These are phyloP conservation scores for Myodes glareolus DNA, from an alignment of 2,113 vertebrate species.

Conservation along the genomic window DNA sequence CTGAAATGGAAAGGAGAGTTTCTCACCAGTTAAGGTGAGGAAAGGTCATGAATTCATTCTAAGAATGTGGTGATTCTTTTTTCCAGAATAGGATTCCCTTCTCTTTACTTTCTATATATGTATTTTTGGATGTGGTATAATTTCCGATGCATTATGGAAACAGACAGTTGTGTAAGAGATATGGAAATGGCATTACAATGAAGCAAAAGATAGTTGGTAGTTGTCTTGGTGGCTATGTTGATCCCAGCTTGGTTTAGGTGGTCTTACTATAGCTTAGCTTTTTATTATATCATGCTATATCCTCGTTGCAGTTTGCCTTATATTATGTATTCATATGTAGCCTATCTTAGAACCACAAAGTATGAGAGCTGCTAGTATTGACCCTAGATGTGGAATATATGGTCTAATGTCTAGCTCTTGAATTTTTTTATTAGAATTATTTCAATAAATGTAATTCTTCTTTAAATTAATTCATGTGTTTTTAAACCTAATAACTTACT, in stretches of 20 bases:
- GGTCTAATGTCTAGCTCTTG: background rate
- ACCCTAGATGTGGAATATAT: background rate
- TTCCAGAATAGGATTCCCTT: background rate
- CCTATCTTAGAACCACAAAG: slow-evolving; percentile 19
- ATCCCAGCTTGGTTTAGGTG: background rate
- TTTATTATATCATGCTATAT: background rate
- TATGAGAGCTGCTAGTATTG: slow-evolving; percentile 28
- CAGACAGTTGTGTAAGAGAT: background rate
- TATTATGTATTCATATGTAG: background rate
- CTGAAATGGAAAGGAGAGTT: background rate
- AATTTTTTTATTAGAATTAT: slow-evolving; percentile 25
- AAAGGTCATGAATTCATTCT: background rate
- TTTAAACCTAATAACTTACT: background rate
- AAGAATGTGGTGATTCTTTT: background rate
- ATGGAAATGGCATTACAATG: background rate
- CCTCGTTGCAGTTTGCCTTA: background rate
- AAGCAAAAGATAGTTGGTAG: background rate
- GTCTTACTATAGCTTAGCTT: background rate
- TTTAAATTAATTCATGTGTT: background rate
- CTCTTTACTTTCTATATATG: background rate
- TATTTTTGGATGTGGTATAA: background rate
- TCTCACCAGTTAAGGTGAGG: background rate
- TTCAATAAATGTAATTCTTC: slow-evolving; percentile 27
- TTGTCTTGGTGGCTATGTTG: background rate
- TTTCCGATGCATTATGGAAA: background rate